Evolutionary conservation across 2,888 invertebrate genomes (phyloP).

Genomic region (Copidosoma aretas): DNA sequence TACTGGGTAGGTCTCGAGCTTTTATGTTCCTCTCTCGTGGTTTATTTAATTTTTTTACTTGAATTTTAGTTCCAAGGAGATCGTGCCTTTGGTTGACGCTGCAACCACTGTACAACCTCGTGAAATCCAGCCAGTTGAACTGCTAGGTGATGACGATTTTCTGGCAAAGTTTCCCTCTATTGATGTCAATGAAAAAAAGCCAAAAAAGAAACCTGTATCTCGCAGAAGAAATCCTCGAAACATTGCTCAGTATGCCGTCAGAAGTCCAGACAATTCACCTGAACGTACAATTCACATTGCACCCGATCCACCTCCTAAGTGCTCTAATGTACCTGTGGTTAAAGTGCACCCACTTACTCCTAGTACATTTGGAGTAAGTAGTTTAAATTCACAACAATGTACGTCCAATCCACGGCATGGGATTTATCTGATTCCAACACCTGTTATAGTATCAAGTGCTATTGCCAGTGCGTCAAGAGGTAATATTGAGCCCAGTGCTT

Average conservation of each 20-base stretch:
- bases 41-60: neutral
- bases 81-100: neutral
- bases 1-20: neutral
- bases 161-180: slow-evolving; percentile 16
- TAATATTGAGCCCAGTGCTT: too few species aligned
- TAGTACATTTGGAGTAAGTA: too few species aligned
- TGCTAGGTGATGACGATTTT: slow-evolving; percentile 16
- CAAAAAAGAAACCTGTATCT: neutral
- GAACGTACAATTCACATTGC: too few species aligned
- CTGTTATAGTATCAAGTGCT: too few species aligned
- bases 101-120: neutral
- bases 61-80: neutral
- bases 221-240: neutral
- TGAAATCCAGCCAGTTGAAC: neutral
- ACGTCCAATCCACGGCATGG: too few species aligned
- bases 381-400: too few species aligned
- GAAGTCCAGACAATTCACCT: neutral
- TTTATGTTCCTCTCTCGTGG: too few species aligned
- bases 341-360: neutral
- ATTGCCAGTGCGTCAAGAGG: too few species aligned
- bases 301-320: neutral
- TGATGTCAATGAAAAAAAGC: slow-evolving; percentile 3
- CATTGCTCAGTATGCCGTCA: slow-evolving; percentile 14
- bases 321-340: neutral
- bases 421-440: too few species aligned